Percentiles rank a stretch among this genome's conserved stretches.
phyloP scores from a whole-genome alignment of 2,113 vertebrate genomes.

The Cryptomyrus ogoouensis region DNA sequence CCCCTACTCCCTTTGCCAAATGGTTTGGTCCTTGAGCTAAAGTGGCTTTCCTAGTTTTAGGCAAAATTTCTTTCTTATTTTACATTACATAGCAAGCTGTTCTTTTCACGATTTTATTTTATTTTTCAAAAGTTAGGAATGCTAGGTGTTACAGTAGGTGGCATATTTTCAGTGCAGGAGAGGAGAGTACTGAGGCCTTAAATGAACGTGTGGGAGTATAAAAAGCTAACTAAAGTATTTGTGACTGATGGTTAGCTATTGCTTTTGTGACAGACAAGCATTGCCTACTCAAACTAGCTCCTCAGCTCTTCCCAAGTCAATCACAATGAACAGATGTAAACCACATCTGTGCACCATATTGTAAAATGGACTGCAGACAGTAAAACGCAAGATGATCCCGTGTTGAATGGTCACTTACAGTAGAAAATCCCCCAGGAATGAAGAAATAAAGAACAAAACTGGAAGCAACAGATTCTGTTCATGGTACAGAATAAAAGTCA shows the following conservation, averaged over 20 bases:
- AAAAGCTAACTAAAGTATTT: background rate
- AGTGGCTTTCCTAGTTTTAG: background rate
- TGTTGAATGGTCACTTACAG: background rate
- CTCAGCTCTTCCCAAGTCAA: background rate
- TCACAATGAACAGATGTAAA: background rate
- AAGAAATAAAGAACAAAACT: background rate
- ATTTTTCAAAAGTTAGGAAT: background rate
- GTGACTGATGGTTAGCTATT: background rate
- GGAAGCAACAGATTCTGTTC: background rate
- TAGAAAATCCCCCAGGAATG: background rate
- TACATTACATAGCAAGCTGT: background rate
- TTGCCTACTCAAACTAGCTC: background rate
- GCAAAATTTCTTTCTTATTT: background rate
- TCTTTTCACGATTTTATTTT: background rate
- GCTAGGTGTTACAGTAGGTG: too few species aligned
- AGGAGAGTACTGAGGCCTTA: background rate
- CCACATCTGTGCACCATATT: background rate
- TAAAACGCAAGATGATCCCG: background rate
- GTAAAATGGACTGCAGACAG: background rate
- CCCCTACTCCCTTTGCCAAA: background rate
- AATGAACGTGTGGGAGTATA: background rate
- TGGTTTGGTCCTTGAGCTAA: background rate
- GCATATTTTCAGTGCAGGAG: background rate
- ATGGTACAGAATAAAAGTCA: background rate
- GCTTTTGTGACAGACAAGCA: background rate